Evolutionary conservation across 37 sponge, comb jelly and placozoan genomes (phyloP).

Genomic region (Axinella damicornis): DNA sequence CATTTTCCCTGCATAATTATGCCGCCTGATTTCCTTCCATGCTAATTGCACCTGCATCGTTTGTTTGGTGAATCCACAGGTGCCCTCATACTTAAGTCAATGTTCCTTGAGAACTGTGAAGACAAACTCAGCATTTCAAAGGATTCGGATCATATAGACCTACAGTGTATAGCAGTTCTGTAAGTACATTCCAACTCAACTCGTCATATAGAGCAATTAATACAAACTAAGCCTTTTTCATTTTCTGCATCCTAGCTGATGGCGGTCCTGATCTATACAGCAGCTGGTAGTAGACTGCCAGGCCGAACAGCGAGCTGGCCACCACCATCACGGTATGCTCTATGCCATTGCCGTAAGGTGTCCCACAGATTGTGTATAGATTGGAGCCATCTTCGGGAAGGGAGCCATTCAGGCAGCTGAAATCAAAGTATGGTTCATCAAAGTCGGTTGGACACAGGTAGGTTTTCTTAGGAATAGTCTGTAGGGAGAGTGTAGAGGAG

Average conservation of each 20-base stretch:
- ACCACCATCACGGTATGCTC: conserved; percentile 27
- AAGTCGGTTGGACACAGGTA: conserved; percentile 45
- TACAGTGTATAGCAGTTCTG: too few species aligned
- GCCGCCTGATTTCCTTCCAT: too few species aligned
- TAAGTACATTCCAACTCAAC: too few species aligned
- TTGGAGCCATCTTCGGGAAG: conserved; percentile 14
- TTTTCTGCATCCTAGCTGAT: background rate
- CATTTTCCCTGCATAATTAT: too few species aligned
- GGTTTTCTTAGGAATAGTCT: conserved; percentile 25
- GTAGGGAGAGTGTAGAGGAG: background rate
- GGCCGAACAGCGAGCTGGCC: conserved; percentile 19
- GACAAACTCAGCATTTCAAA: too few species aligned
- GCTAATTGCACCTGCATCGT: too few species aligned
- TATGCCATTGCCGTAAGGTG: conserved; percentile 30
- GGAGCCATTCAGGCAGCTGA: conserved; percentile 28
- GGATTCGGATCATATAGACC: too few species aligned
- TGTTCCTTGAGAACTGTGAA: too few species aligned
- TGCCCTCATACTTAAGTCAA: too few species aligned
- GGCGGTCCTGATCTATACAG: background rate
- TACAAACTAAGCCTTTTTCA: background rate
- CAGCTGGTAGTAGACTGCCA: conserved; percentile 32
- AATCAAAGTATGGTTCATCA: conserved; percentile 46
- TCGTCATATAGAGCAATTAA: too few species aligned
- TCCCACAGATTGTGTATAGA: conserved; percentile 56
- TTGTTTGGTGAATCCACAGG: too few species aligned